Evolutionary conservation across 2,113 vertebrate genomes (phyloP), one percentile per base, ranked within the genome.

Genomic region (Sinocyclocheilus rhinocerous): DNA sequence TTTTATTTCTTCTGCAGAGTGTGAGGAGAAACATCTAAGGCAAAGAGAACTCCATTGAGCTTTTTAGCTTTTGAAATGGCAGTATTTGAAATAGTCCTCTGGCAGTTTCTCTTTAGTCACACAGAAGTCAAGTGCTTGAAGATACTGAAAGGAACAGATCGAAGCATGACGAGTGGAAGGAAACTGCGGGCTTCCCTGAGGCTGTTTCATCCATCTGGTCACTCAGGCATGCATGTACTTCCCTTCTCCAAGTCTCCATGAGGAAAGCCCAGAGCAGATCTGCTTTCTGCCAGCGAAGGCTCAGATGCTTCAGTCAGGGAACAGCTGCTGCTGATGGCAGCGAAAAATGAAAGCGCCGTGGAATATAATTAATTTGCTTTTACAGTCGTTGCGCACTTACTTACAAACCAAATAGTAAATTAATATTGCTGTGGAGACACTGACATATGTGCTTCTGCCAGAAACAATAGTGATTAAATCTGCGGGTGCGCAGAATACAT

Each of bases 321-420:
- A 18, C 79, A 87, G 83, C 45, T 69, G 72, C 29, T 79, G n/a
- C 72, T 77, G 85, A 87, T 72, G 81, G 57, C 52, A 72, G 61
- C 29, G 72, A 22, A 20, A 70, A 57, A 75, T 52, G 1, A 50
- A 84, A 16, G n/a, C 4, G 39, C 36, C 16, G 7, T 33, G 8
- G 29, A 33, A 69, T 18, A 11, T 6, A 75, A 42, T 45, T n/a
- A 0, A 70, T 73, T 6, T 20, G 4, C 29, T 70, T 26, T 33
- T 39, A n/a, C 29, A 24, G 22, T n/a, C 1, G 16, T 10, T 22
- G 18, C 36, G 2, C 29, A 39, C 16, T n/a, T 48, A 15, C 22
- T 76, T 76, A 24, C 11, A 16, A 15, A 26, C 72, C 42, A 26
- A 15, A 70, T 48, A 12, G 18, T 10, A 33, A 76, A 9, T 73